Conservation (phyloP, 1,140 invertebrate species). For the Drosophila teissieri region DNA sequence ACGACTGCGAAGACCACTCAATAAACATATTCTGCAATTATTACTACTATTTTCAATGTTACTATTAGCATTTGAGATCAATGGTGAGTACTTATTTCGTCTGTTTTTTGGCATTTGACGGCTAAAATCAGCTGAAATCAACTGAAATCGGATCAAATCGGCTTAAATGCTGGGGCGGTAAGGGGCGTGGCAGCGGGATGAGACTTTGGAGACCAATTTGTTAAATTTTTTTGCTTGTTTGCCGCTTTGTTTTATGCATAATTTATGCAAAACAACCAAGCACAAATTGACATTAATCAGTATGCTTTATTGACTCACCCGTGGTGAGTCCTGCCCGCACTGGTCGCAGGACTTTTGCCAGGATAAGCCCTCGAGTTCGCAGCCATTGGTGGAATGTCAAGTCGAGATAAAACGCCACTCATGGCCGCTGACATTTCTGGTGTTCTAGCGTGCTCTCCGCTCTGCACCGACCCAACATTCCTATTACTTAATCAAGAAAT, state of each 20-base stretch:
- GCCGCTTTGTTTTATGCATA: conserved; percentile 64
- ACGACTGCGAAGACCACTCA: too few relatives aligned
- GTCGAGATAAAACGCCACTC: conserved; percentile 37
- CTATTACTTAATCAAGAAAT: conserved; percentile 80
- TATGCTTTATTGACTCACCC: conserved; percentile 65
- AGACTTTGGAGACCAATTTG: conserved; percentile 30
- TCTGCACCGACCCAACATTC: conserved; percentile 51
- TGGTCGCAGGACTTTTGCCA: conserved; percentile 7
- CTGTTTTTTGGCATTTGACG: conserved; percentile 46
- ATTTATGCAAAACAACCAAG: conserved; percentile 66
- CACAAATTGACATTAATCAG: conserved; percentile 73
- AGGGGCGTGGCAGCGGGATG: conserved; percentile 11
- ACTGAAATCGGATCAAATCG: conserved; percentile 28
- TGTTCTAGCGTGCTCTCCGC: conserved; percentile 3
- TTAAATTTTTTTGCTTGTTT: not conserved
- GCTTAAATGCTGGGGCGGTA: conserved; percentile 55
- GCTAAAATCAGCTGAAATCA: conserved; percentile 5
- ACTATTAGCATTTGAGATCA: too few relatives aligned
- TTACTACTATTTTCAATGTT: not conserved
- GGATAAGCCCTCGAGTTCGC: conserved; percentile 4
- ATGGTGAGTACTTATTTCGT: conserved; percentile 3
- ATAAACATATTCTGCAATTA: not conserved
- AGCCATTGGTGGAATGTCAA: conserved; percentile 16
- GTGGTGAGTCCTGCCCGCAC: too few relatives aligned
- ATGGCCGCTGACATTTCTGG: conserved; percentile 45